Evolutionary conservation across 1,140 invertebrate genomes (phyloP), one percentile per base, ranked within the genome.

Genomic region (Achroia grisella): DNA sequence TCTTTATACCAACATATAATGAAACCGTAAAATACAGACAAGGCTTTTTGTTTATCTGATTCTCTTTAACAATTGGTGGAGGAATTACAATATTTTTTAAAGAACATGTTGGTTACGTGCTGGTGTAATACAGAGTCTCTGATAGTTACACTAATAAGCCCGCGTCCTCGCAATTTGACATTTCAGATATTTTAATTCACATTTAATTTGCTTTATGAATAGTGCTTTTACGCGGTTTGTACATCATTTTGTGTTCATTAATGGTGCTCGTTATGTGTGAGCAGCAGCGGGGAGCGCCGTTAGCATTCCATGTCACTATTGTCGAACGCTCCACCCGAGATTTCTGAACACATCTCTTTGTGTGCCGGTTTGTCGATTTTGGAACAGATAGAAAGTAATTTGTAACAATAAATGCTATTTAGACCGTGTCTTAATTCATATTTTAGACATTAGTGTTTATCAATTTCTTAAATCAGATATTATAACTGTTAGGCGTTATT

Each of bases 201-300:
- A 72, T 80, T 79, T 83, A 83, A 84, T 81, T 71, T 62, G 52
- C 67, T 46, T 79, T 71, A 71, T 80, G 75, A 79, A 83, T 83
- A 69, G 67, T 55, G 62, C 56, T 74, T 81, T 81, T 84, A 81
- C 75, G 71, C 75, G 62, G 63, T 79, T 83, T 79, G 67, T 78
- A 55, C 60, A 74, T 71, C 66, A 79, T 84, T 81, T 70, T 74
- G 52, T 63, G 67, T 79, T 80, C 73, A 67, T 80, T 80, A 58
- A 56, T 50, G 43, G 39, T 29, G 54, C 62, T 75, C 63, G 62
- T 80, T 78, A 72, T 66, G 59, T 52, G 51, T 63, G 62, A 50
- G 46, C 66, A 65, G 57, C 46, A 64, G 55, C 53, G 30, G 54
- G 57, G 41, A 62, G 48, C 48, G 42, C 37, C 36, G 52, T 60